Percentiles rank a stretch among this genome's conserved stretches.
These are phyloP conservation scores for Gortyna flavago DNA, from an alignment of 2,888 invertebrate genomes.

Conservation along the genomic window DNA sequence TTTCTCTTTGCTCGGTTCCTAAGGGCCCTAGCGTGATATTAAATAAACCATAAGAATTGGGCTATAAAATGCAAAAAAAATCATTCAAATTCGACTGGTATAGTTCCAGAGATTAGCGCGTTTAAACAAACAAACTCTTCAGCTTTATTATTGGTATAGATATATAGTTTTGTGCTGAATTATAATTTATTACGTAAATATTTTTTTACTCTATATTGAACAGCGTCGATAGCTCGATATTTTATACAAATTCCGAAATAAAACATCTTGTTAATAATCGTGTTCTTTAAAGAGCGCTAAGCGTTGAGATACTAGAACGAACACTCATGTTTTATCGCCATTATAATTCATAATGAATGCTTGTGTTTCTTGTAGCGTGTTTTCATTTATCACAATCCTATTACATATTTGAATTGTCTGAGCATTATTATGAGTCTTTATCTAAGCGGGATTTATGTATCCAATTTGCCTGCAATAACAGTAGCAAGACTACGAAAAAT, in stretches of 20 bases:
- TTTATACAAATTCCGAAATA: slow-evolving; percentile 57
- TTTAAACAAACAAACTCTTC: neutral
- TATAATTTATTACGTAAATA: slow-evolving; percentile 87
- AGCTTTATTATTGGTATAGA: neutral
- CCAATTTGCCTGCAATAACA: neutral
- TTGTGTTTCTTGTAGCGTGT: slow-evolving; percentile 37
- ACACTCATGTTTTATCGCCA: slow-evolving; percentile 54
- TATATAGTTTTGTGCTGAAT: slow-evolving; percentile 80
- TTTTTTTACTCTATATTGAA: slow-evolving; percentile 48
- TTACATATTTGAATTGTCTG: slow-evolving; percentile 10
- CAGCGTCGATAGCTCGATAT: slow-evolving; percentile 50
- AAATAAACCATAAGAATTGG: neutral
- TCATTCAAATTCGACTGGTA: neutral
- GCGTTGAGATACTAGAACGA: slow-evolving; percentile 60
- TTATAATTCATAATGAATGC: slow-evolving; percentile 54
- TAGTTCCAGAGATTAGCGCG: neutral
- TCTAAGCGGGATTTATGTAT: neutral
- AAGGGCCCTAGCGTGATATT: neutral
- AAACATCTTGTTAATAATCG: slow-evolving; percentile 58
- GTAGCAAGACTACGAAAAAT: neutral
- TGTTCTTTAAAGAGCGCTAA: slow-evolving; percentile 59
- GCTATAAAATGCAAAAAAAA: neutral
- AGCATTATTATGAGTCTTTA: slow-evolving; percentile 19
- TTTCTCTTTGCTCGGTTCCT: neutral
- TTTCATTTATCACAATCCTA: slow-evolving; percentile 25